Base-by-base conservation (phyloP, 2,888 invertebrate species). In the Apodemia zela region DNA sequence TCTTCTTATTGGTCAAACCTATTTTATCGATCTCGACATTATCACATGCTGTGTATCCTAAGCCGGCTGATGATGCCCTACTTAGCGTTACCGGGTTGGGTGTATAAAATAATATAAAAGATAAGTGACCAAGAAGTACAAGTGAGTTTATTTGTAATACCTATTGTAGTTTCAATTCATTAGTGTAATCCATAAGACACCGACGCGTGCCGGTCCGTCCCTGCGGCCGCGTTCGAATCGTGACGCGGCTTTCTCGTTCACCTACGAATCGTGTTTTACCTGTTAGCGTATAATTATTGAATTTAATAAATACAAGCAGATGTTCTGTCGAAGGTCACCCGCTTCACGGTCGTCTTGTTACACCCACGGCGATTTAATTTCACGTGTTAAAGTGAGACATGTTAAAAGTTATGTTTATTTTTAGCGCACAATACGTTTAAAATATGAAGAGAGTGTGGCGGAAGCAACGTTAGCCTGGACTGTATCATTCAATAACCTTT, bases 291-390 rank as follows among this genome's bases (percentile, higher is more conserved):
- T 54, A 54, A 54, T 54, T 54, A 54, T 25, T 54, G 54, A 13
- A 54, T 54, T 54, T 54, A 54, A 54, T 54, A 54, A 54, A 54
- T 18, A 25, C 54, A 21, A 54, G 54, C 54, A 54, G 54, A 51
- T 51, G 51, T 51, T 21, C 51, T 21, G 51, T 4, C 2, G 15
- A 25, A 51, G 51, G 51, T 51, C 51, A 7, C 21, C 25, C 13
- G 13, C 51, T 51, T 51, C 51, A 51, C 51, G 51, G 18, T 51
- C 21, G 21, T 13, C 51, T 51, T 21, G 25, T 21, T 51, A 51
- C 51, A 21, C 51, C 51, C 51, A 21, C 51, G 2, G 42, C 42
- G 15, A 15, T 15, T 13, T 42, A 42, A 42, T 42, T 42, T 42
- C 42, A 42, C 42, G 42, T 42, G 15, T 42, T 42, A 6, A 42